Evolutionary conservation across 2,113 vertebrate genomes (phyloP), one percentile per base, ranked within the genome.

Genomic region (Xyrauchen texanus): DNA sequence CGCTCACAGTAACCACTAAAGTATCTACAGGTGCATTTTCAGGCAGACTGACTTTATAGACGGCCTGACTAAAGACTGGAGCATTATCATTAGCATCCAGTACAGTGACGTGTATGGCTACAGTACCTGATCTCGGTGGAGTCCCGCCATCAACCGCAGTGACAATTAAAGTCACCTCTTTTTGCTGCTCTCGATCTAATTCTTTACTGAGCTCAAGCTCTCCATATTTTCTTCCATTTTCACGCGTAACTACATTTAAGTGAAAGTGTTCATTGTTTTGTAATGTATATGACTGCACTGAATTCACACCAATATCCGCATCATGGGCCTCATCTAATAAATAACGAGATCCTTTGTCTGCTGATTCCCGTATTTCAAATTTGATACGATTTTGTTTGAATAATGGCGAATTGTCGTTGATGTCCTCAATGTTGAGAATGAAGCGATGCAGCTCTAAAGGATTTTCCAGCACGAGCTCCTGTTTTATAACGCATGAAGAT

Each of bases 321-420:
- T 92, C 89, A 46, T 84, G 75, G 4, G 91, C 88, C 58, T 74
- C 86, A 42, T 87, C 86, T 49, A 92, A 78, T 7, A 83, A 75
- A 81, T 89, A 91, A 8, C 82, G 76, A 5, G 86, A 76, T 8
- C 88, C 89, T 5, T 85, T 82, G 42, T 46, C 63, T 2, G 89
- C 77, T 0, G 74, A 88, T 62, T 93, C 91, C 55, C 9, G 69
- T 4, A 90, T 89, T 70, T 90, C 86, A 4, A 93, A 72, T 9
- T 85, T 53, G 2, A 88, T 84, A 0, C 8, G 47, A 8, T n/a
- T 62, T 47, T 83, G 80, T 2, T 6, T 8, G 79, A 93, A 93
- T 5, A 12, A 66, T 4, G 92, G 91, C 3, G 81, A 7, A 79
- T 93, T 91, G 75, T 94, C 93, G 81, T 94, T 94, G 47, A 93